Conservation (phyloP, 2,797 vertebrate genomes). For the Sciurus vulgaris region DNA sequence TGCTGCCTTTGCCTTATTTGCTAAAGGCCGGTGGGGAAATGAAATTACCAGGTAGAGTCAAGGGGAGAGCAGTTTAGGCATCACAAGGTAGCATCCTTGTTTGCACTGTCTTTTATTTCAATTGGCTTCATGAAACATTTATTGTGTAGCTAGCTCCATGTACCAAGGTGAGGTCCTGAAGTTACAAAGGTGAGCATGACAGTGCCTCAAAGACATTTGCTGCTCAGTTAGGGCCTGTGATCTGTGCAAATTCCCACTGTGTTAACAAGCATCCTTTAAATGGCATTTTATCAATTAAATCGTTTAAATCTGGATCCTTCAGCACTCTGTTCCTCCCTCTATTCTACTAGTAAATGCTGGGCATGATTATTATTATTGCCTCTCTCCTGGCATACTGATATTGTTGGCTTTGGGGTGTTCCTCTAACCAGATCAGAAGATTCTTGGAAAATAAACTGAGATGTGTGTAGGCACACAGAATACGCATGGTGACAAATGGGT, state of each 20-base stretch:
- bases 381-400: neutral
- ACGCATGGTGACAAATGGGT: neutral
- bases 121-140: constrained; percentile 38
- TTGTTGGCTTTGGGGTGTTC: neutral
- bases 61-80: neutral
- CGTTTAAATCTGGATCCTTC: neutral
- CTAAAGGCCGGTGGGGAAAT: neutral
- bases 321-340: neutral
- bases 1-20: constrained; percentile 31
- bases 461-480: neutral
- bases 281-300: neutral
- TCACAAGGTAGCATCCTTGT: neutral
- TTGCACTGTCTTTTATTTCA: neutral
- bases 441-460: neutral
- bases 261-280: neutral
- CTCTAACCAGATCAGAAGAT: neutral
- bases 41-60: neutral
- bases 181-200: neutral
- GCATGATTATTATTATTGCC: neutral
- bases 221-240: neutral
- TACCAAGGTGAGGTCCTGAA: neutral
- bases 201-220: neutral
- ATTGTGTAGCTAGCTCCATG: neutral
- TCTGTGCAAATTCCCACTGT: neutral
- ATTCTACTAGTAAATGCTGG: neutral